phyloP scores from a whole-genome alignment of 2,113 vertebrate species.

The Abramis brama region DNA sequence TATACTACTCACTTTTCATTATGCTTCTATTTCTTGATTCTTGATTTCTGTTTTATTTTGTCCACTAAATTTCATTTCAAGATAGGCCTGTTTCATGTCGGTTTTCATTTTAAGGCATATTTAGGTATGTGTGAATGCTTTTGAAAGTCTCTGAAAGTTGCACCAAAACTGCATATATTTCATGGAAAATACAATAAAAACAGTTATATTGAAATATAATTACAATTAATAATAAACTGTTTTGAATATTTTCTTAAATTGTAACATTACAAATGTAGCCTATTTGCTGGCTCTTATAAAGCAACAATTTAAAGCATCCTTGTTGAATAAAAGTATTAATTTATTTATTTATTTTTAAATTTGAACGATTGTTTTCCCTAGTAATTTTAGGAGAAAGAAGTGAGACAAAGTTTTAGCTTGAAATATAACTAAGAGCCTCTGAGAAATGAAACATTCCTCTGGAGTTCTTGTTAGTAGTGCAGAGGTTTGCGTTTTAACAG shows the following conservation, averaged over 20 bases:
- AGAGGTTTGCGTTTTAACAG: background rate
- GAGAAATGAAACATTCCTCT: background rate
- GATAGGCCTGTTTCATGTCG: too few relatives aligned
- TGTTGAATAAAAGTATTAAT: too few relatives aligned
- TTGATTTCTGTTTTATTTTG: too few relatives aligned
- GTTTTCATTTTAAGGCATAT: too few relatives aligned
- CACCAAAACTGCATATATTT: background rate
- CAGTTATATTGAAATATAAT: background rate
- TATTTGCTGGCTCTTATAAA: background rate
- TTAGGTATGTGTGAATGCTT: too few relatives aligned
- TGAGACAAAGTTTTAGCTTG: background rate
- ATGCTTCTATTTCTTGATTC: too few relatives aligned
- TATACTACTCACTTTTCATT: too few relatives aligned
- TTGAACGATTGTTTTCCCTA: too few relatives aligned
- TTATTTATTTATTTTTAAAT: too few relatives aligned
- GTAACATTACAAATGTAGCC: background rate
- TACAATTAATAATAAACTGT: background rate
- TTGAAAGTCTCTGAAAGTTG: too few relatives aligned
- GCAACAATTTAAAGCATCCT: background rate
- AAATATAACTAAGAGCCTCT: background rate
- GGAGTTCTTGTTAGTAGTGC: background rate
- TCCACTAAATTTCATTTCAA: too few relatives aligned
- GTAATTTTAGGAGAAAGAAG: background rate
- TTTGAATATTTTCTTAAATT: background rate
- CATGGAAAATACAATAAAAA: background rate